These are phyloP conservation scores for Archocentrus centrarchus DNA, from an alignment of 2,113 vertebrate species.

Conservation along the genomic window DNA sequence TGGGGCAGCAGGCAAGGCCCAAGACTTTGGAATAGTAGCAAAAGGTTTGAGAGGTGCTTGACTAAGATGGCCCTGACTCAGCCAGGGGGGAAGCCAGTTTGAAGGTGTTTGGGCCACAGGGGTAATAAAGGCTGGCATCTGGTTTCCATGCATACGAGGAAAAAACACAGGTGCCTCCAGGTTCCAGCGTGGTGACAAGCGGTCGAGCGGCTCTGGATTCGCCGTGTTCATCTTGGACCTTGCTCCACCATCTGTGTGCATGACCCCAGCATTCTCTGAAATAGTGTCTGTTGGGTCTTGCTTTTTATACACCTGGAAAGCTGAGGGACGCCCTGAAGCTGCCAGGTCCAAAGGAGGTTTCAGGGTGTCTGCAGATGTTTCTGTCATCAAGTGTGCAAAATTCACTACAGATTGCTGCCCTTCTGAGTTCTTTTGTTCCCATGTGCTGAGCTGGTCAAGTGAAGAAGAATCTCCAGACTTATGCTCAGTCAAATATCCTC, in stretches of 20 bases:
- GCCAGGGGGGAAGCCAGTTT: constrained; percentile 77
- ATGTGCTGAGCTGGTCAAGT: constrained; percentile 34
- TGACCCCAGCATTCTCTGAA: neutral
- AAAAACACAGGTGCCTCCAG: constrained; percentile 83
- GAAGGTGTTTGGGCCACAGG: constrained; percentile 82
- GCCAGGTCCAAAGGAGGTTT: constrained; percentile 61
- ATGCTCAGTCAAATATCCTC: neutral
- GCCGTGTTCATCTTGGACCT: constrained; percentile 38
- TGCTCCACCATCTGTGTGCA: constrained; percentile 21
- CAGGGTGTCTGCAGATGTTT: constrained; percentile 13
- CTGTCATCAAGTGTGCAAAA: constrained; percentile 66
- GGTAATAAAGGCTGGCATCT: constrained; percentile 84
- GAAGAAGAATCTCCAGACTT: constrained; percentile 39
- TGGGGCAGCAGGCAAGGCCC: constrained; percentile 71
- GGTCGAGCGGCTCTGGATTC: constrained; percentile 21
- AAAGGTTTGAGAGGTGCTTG: constrained; percentile 76
- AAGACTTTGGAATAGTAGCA: constrained; percentile 80
- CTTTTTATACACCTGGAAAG: constrained; percentile 81
- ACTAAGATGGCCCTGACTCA: constrained; percentile 45
- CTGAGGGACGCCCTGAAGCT: constrained; percentile 70
- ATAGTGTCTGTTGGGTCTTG: constrained; percentile 24
- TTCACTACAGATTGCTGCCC: constrained; percentile 46
- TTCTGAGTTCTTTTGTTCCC: neutral
- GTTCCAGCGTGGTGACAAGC: constrained; percentile 82
- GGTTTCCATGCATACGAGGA: constrained; percentile 64